Evolutionary conservation across 1,140 invertebrate species (phyloP).

Genomic region (Sesamia nonagrioides): DNA sequence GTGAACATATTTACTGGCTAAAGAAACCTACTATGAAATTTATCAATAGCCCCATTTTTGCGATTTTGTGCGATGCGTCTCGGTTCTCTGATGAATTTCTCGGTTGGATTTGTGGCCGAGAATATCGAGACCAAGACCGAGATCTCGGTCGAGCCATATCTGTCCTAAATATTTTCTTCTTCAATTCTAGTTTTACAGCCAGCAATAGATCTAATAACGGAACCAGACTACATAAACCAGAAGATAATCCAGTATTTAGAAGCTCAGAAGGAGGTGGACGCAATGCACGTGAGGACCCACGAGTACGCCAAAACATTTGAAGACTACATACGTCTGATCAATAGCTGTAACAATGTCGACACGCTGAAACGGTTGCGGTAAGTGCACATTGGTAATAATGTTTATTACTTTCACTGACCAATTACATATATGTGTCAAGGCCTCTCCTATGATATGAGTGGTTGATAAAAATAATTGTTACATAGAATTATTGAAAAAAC

Average conservation of each 20-base stretch:
- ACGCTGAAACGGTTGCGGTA: constrained; percentile 94
- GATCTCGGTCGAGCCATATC: no score
- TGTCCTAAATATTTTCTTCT: constrained; percentile 16
- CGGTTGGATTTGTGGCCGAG: no score
- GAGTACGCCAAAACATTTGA: constrained; percentile 96
- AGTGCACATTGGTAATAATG: constrained; percentile 45
- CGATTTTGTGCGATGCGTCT: no score
- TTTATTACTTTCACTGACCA: constrained; percentile 45
- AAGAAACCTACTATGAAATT: no score
- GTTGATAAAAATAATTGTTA: not conserved
- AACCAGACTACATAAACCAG: constrained; percentile 97
- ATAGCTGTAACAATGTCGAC: constrained; percentile 93
- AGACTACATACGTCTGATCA: constrained; percentile 95
- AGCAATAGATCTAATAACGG: constrained; percentile 94
- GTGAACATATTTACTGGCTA: no score
- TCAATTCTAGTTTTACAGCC: constrained; percentile 93
- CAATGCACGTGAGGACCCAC: constrained; percentile 93
- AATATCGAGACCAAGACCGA: no score
- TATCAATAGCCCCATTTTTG: no score
- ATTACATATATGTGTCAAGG: constrained; percentile 24
- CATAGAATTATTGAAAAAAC: not conserved
- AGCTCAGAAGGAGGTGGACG: constrained; percentile 92
- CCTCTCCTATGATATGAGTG: not conserved
- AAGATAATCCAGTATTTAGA: constrained; percentile 95
- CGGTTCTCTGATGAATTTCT: no score